Evolutionary conservation across 2,113 vertebrate species (phyloP), one percentile per base, ranked within the genome.

Genomic region (Oryzias celebensis): DNA sequence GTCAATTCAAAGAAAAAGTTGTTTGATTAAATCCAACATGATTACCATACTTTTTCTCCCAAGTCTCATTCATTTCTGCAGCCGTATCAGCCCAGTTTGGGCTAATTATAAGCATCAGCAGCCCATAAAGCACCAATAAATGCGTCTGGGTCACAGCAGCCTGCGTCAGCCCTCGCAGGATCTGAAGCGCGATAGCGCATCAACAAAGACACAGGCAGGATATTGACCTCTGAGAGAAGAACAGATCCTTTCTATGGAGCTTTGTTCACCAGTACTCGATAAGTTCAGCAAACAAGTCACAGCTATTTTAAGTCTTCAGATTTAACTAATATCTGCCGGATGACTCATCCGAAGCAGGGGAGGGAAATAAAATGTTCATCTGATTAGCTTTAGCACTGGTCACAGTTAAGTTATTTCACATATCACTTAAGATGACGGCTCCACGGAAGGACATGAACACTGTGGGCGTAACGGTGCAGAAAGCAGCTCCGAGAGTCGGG

Each of bases 151-250:
- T 43, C 53, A 54, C 57, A 76, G 58, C 44, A 77, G 72, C 65
- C 44, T 83, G 79, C 71, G 57, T 85, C 75, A 84, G 50, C 73
- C 77, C n/a, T 77, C 52, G 31, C 51, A n/a, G 2, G n/a, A 41
- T 45, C 43, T 62, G 83, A 78, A 76, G 42, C 50, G 63, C 46
- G 89, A 90, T 89, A 88, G 83, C 68, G 28, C 49, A 36, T 12
- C 36, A 66, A 90, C 88, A 89, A 88, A 81, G 60, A 58, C 71
- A 3, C 0, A 8, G 24, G 76, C 78, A 88, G 91, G 91, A 91
- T 83, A 90, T 90, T 89, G 84, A 86, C 85, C 83, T 65, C 82
- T 58, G 77, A 71, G 13, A 65, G n/a, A 70, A 73, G 54, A 76
- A 63, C 68, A 72, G 64, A 61, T 23, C 62, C 49, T 70, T 80